Evolutionary conservation across 2,113 vertebrate genomes (phyloP).

Genomic region (Machaerirhynchus nigripectus): DNA sequence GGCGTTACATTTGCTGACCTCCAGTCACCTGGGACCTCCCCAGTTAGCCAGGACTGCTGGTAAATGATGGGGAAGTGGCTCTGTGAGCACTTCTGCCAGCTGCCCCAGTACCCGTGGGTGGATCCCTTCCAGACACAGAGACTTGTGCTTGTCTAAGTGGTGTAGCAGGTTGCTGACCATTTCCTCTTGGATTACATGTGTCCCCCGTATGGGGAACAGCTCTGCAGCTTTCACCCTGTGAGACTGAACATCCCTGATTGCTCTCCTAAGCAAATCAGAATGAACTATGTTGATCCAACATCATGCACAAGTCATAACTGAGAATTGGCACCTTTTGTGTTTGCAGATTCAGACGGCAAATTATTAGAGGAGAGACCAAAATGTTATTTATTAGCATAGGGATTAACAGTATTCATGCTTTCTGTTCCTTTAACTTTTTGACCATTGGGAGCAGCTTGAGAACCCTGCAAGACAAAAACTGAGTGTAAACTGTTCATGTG

Average conservation of each 20-base stretch:
- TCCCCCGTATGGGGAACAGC: neutral
- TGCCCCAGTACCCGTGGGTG: neutral
- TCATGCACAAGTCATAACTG: neutral
- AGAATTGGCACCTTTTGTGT: neutral
- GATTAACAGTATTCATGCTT: neutral
- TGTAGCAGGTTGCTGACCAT: neutral
- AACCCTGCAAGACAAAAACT: neutral
- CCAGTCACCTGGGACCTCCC: neutral
- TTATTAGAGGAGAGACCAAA: neutral
- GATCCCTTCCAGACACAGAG: neutral
- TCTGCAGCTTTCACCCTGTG: neutral
- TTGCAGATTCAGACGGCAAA: neutral
- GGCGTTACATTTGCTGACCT: neutral
- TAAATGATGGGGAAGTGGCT: neutral
- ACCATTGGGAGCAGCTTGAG: neutral
- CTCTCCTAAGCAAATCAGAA: neutral
- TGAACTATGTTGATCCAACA: neutral
- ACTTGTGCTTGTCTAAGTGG: neutral
- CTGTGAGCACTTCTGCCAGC: neutral
- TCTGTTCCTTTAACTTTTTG: neutral
- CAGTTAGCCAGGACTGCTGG: neutral
- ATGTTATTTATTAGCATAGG: neutral
- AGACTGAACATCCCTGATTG: neutral
- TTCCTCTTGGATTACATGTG: neutral
- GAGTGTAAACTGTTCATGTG: neutral